A percentile compares a stretch with the other conserved stretches of the same genome.
Evolutionary conservation across 1,140 invertebrate genomes (phyloP).

Genomic region (Antheraea pernyi): DNA sequence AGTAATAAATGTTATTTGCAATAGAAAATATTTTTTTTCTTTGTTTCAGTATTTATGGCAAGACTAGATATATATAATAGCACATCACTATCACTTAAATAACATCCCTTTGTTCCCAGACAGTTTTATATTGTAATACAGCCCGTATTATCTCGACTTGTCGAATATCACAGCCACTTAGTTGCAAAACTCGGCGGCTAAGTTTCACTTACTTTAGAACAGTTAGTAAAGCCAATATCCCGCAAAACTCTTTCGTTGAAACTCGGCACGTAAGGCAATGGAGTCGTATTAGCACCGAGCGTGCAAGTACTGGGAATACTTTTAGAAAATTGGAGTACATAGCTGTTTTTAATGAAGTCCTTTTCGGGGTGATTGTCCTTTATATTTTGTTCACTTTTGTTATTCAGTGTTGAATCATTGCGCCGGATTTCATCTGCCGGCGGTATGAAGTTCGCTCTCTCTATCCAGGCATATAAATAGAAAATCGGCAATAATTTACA

Average conservation of each 20-base stretch:
- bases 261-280: background rate
- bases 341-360: slow-evolving; percentile 3
- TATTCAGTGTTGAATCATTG: background rate
- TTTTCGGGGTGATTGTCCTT: background rate
- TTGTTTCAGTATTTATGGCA: too few species aligned
- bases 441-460: background rate
- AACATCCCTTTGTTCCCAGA: too few species aligned
- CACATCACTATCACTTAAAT: too few species aligned
- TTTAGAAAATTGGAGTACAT: slow-evolving; percentile 1
- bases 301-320: slow-evolving; percentile 1
- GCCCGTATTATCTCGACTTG: background rate
- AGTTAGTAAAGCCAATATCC: slow-evolving; percentile 33
- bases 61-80: too few species aligned
- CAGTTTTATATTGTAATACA: too few species aligned
- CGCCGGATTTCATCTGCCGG: background rate
- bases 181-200: background rate
- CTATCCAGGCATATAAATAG: background rate
- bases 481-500: too few species aligned
- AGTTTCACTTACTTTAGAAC: slow-evolving; percentile 30
- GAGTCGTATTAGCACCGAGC: background rate
- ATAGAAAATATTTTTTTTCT: too few species aligned
- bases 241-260: slow-evolving; percentile 35
- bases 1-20: too few species aligned
- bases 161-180: background rate
- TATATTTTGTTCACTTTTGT: background rate